Base-by-base conservation (phyloP, 2,113 vertebrate genomes). In the Baryphthengus martii region DNA sequence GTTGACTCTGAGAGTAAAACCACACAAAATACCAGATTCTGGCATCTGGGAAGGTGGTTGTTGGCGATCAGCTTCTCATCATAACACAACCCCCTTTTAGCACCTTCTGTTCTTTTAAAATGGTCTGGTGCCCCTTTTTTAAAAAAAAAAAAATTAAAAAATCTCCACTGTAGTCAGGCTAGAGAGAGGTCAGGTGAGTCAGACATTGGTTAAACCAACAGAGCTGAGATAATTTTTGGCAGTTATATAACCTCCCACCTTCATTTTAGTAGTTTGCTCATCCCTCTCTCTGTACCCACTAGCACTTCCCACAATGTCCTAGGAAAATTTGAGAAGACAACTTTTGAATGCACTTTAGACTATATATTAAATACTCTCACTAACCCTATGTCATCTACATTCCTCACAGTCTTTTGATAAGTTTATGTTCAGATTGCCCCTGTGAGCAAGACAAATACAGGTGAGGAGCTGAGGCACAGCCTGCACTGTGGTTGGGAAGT, bases 161-260 rank as follows among this genome's bases (percentile, higher is more conserved):
- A 55, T 66, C 63, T 92, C 25, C 33, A 42, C 29, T 77, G 23
- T 50, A 86, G 55, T 81, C 39, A 44, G 59, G 42, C 76, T 90
- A 55, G 50, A 71, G 55, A 67, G 90, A 86, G 79, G 76, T 95
- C 68, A 81, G 76, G 84, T 87, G 76, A 95, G 71, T 92, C 90
- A 95, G 85, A 76, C 29, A 12, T 56, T 94, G 23, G 67, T 89
- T 84, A 93, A 95, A 88, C 47, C 50, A 90, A 93, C 29, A 92
- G 79, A 90, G 86, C 33, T 35, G 63, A 86, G 75, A 88, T 95
- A 88, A 71, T 39, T 90, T 94, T 94, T 96, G 88, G 84, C 86
- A 90, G 55, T 71, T 89, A 63, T 65, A 72, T 86, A 89, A 72
- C 56, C 39, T 90, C 35, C 55, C 24, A 87, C 63, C 56, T 90